Base-by-base conservation (phyloP, 1,140 invertebrate genomes). In the Hypsibius dujardini region DNA sequence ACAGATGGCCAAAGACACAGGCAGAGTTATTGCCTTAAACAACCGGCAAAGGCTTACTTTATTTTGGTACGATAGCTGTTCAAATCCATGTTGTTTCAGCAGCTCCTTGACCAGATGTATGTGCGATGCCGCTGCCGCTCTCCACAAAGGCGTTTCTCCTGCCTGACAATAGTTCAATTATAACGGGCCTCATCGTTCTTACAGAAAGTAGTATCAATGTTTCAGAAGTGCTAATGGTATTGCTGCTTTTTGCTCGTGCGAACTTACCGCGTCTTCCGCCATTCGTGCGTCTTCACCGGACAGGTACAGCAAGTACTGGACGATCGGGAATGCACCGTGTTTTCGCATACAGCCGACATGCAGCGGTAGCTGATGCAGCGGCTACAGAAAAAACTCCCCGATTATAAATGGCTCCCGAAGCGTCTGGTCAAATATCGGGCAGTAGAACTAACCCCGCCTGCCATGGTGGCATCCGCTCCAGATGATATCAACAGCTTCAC, bases 261-360 rank as follows among this genome's bases (percentile, higher is more conserved):
- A 59, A 84, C 86, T 86, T 83, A 95, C 92, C 77, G 87, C 88
- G 81, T 96, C 92, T 59, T 84, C 82, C 77, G 86, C 85, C 46
- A 92, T 78, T 71, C 91, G 83, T 73, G 90, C 90, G 74, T 95
- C 91, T 78, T 90, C 90, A 40, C 89, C 89, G 42, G 89, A 88
- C 67, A 86, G 85, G 12, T 95, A 82, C 2, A 96, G 80, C 2
- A 88, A 85, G 77, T 91, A 83, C 2, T 95, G 83, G 75, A 93
- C 90, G 71, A 87, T 87, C n/a, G 92, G 88, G 0, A 89, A 89
- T 46, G 89, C 90, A 45, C 90, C 91, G 1, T 88, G 90, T 78
- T 90, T 87, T 76, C 92, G 84, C 62, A 87, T 89, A 70, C 90
- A 90, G 47, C 93, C 90, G 78, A 95, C 81, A 80, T 96, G 92